These are phyloP conservation scores for Branchinecta lynchi DNA, from an alignment of 1,140 invertebrate genomes.

Conservation along the genomic window DNA sequence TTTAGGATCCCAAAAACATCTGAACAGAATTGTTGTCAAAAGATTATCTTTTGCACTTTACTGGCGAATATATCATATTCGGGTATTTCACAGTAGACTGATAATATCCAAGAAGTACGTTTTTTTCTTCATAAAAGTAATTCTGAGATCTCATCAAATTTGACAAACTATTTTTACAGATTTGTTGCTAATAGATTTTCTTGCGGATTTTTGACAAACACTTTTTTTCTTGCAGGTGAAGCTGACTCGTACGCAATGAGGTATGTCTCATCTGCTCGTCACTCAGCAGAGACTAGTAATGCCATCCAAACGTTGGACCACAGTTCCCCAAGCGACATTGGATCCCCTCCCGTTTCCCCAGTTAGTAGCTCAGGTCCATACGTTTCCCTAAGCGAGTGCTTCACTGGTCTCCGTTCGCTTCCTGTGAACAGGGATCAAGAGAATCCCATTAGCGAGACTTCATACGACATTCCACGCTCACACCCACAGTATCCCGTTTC, in stretches of 20 bases:
- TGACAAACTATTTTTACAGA: no score
- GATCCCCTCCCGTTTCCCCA: constrained; percentile 21
- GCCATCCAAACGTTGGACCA: not conserved
- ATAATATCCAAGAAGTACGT: no score
- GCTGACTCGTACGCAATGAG: not conserved
- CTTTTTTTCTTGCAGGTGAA: not conserved
- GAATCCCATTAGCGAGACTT: not conserved
- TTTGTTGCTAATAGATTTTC: no score
- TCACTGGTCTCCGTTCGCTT: constrained; percentile 48
- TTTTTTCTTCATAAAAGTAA: no score
- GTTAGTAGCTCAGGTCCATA: constrained; percentile 30
- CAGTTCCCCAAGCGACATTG: not conserved
- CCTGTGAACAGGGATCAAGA: not conserved
- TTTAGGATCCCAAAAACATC: no score
- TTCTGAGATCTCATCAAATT: no score
- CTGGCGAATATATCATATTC: no score
- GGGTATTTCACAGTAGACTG: no score
- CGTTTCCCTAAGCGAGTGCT: constrained; percentile 58
- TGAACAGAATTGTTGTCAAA: no score
- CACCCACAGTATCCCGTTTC: not conserved
- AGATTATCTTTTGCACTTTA: no score
- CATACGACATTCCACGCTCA: not conserved
- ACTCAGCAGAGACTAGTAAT: not conserved
- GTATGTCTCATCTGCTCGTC: not conserved
- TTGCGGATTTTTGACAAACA: no score